Evolutionary conservation across 2,113 vertebrate genomes (phyloP), one percentile per base, ranked within the genome.

Genomic region (Actinemys pallida): DNA sequence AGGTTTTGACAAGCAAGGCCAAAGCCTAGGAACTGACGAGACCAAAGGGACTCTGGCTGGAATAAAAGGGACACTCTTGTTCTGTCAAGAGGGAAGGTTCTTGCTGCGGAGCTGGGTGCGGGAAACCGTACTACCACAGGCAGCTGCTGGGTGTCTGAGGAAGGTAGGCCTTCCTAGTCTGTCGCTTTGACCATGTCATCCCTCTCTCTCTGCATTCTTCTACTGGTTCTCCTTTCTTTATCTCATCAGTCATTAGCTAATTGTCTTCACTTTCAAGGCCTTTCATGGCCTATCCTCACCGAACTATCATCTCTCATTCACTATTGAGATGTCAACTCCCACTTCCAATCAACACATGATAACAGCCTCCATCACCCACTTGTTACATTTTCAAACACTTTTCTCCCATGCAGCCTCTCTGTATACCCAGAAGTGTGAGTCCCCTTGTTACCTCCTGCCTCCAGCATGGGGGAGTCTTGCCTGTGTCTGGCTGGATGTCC

Each of bases 31-130:
- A 20, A 87, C 56, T 88, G 94, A 97, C 90, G 94, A 88, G 94
- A 94, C 47, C 93, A 95, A 96, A n/a, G 94, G 90, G 53, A 72
- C 10, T 1, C 47, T 50, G 89, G 81, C 93, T 95, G 95, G 80
- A 84, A 91, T 83, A 52, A 72, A 85, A 84, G 90, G 96, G 88
- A 29, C 72, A 81, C 82, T 83, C 42, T 79, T 39, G 24, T 59
- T 22, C 19, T 52, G 17, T 81, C 93, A 62, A 86, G 85, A 81
- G 90, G 90, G 88, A 93, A 81, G 83, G 88, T 84, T 69, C 31
- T 72, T 90, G 91, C 92, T 92, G 96, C 84, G 31, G 45, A 93
- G 87, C 81, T 89, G 88, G 13, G 84, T 93, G 94, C 93, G 84
- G 94, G 86, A 91, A 88, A 95, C 8, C 96, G 92, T 94, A 25